Conservation (phyloP, 1,140 invertebrate species). For the Trichoplusia ni region DNA sequence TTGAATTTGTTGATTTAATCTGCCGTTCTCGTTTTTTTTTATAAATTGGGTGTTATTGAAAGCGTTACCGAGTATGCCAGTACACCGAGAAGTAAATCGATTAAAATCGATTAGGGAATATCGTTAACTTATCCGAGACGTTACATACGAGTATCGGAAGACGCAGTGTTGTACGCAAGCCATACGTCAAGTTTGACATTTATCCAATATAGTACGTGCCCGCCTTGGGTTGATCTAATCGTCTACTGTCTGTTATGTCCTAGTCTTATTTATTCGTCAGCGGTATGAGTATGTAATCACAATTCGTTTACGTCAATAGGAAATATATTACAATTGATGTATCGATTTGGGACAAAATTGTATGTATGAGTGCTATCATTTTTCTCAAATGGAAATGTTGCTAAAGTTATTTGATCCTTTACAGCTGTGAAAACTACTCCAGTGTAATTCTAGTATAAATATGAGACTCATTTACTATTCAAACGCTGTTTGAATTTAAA, state of each 20-base stretch:
- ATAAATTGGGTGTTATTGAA: too few relatives aligned
- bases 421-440: too few relatives aligned
- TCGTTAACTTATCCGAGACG: constrained; percentile 1
- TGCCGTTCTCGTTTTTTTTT: too few relatives aligned
- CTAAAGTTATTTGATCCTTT: too few relatives aligned
- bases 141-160: constrained; percentile 18
- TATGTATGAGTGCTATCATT: neutral
- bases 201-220: constrained; percentile 74
- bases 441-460: too few relatives aligned
- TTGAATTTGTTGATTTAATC: too few relatives aligned
- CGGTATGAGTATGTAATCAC: constrained; percentile 12
- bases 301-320: constrained; percentile 19
- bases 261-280: constrained; percentile 27
- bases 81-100: too few relatives aligned
- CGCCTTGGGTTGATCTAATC: constrained; percentile 61
- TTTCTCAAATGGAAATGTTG: too few relatives aligned
- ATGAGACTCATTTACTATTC: too few relatives aligned
- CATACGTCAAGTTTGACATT: constrained; percentile 72
- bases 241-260: constrained; percentile 15
- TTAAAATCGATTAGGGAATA: neutral
- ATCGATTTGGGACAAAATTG: too few relatives aligned
- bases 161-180: constrained; percentile 41
- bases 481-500: too few relatives aligned
- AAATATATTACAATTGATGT: constrained; percentile 33
- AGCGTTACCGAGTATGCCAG: too few relatives aligned